These are phyloP conservation scores for Halcyon malimbica DNA, from an alignment of 2,113 vertebrate genomes.

Conservation along the genomic window DNA sequence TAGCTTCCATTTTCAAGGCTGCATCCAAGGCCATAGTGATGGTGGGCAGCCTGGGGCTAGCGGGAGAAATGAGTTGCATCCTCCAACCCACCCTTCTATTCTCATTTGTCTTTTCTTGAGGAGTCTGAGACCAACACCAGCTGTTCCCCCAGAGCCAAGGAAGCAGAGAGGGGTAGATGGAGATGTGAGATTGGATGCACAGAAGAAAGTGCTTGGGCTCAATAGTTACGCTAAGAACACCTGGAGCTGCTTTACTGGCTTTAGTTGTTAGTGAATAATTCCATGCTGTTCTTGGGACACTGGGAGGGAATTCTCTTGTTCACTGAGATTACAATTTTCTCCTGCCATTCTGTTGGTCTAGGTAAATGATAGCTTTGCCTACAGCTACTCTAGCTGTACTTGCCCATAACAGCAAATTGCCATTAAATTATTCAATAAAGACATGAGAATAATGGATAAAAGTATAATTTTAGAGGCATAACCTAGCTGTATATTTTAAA, in stretches of 20 bases:
- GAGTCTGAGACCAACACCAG: not conserved
- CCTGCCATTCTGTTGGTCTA: not conserved
- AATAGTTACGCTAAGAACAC: not conserved
- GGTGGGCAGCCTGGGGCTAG: not conserved
- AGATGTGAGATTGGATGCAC: not conserved
- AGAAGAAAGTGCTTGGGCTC: not conserved
- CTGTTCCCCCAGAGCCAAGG: not conserved
- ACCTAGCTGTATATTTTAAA: not conserved
- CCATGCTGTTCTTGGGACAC: not conserved
- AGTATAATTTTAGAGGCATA: not conserved
- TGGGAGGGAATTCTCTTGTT: not conserved
- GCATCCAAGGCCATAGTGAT: not conserved
- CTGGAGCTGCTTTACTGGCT: not conserved
- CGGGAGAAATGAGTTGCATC: not conserved
- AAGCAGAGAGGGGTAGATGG: not conserved
- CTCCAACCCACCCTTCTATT: not conserved
- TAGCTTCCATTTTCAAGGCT: not conserved
- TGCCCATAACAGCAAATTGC: not conserved
- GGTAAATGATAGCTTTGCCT: not conserved
- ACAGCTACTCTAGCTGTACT: not conserved
- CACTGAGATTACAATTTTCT: not conserved
- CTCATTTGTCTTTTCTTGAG: not conserved
- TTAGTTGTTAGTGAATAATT: not conserved
- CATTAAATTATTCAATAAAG: not conserved
- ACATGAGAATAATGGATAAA: not conserved